A percentile compares a stretch with the other conserved stretches of the same genome.
These are phyloP conservation scores for Akabosia matsudoensis DNA, from an alignment of 1,140 invertebrate species.

Conservation along the genomic window DNA sequence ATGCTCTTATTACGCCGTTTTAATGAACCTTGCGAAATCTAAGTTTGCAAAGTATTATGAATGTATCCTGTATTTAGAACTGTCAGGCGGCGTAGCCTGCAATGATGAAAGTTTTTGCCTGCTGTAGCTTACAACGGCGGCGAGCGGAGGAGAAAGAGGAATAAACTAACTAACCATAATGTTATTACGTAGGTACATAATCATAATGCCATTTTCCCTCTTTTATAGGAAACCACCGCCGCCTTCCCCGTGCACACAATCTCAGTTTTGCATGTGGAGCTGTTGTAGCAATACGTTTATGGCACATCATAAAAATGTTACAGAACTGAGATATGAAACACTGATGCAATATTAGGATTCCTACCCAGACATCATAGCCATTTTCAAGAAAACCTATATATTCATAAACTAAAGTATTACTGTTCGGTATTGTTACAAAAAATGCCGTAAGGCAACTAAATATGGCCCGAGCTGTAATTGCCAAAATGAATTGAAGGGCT, in stretches of 20 bases:
- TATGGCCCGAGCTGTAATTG: too few relatives aligned
- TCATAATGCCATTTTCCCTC: too few relatives aligned
- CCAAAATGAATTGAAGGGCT: too few relatives aligned
- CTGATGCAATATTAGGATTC: slow-evolving; percentile 6
- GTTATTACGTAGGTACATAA: not conserved
- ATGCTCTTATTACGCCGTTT: slow-evolving; percentile 15
- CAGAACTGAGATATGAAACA: slow-evolving; percentile 5
- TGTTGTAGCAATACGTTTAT: slow-evolving; percentile 13
- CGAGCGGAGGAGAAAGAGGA: not conserved
- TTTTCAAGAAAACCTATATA: too few relatives aligned
- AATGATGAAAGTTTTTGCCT: too few relatives aligned
- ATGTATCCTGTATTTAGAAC: too few relatives aligned
- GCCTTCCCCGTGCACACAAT: not conserved
- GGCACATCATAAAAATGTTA: slow-evolving; percentile 18
- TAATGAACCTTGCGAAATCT: slow-evolving; percentile 14
- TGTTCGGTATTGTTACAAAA: too few relatives aligned
- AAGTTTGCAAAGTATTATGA: not conserved
- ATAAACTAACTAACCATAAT: not conserved
- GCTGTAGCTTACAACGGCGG: not conserved
- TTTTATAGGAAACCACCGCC: not conserved
- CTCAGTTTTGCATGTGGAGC: not conserved
- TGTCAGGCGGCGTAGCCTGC: too few relatives aligned
- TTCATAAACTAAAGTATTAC: not conserved
- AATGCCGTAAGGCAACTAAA: too few relatives aligned
- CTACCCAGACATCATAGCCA: not conserved